Evolutionary conservation across 2,113 vertebrate genomes (phyloP).

Genomic region (Leucoraja erinaceus): DNA sequence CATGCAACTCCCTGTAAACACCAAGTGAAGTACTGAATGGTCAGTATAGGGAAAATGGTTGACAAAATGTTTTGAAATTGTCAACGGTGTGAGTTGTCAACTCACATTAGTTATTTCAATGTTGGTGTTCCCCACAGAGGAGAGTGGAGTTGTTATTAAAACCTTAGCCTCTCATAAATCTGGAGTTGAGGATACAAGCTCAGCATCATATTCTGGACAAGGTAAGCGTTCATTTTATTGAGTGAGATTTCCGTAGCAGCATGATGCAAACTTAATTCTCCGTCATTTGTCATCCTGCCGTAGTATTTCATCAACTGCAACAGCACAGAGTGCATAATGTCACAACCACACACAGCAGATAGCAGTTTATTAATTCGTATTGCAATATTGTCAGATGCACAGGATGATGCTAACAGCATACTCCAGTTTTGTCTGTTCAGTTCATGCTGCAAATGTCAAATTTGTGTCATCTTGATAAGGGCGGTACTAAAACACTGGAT

Average conservation of each 20-base stretch:
- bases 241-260: not conserved
- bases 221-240: conserved; percentile 16
- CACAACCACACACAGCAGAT: no score
- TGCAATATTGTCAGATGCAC: not conserved
- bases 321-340: no score
- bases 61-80: not conserved
- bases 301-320: no score
- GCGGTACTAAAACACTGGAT: not conserved
- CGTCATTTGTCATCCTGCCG: not conserved
- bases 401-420: not conserved
- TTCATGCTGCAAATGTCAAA: not conserved
- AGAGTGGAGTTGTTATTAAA: conserved; percentile 79
- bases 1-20: not conserved
- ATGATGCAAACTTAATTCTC: not conserved
- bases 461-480: not conserved
- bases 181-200: conserved; percentile 57
- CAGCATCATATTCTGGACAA: conserved; percentile 50
- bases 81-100: not conserved
- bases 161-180: conserved; percentile 63
- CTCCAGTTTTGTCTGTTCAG: not conserved
- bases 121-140: conserved; percentile 60
- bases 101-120: not conserved
- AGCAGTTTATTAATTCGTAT: no score
- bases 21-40: not conserved
- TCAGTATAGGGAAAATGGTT: not conserved